Percentiles rank a stretch among this genome's conserved stretches.
Conservation (phyloP, 2,797 vertebrate species). For the Diglossa cyanea region DNA sequence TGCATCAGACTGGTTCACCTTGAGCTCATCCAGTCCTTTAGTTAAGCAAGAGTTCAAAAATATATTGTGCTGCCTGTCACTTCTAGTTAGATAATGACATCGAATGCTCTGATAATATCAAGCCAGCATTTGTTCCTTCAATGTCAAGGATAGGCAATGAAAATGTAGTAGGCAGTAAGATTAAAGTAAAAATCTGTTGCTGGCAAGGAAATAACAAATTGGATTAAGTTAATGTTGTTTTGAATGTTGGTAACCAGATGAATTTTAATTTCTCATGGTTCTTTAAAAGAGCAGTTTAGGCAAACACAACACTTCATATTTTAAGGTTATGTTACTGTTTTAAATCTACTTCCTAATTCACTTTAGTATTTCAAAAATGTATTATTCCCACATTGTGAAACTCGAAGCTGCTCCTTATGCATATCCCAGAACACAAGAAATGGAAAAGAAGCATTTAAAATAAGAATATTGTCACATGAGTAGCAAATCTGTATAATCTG, state of each 20-base stretch:
- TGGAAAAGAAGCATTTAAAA: not conserved
- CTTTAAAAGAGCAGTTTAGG: not conserved
- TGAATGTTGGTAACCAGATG: not conserved
- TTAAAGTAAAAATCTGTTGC: not conserved
- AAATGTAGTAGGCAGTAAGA: not conserved
- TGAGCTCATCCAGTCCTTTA: not conserved
- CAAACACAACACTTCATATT: not conserved
- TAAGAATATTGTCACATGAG: not conserved
- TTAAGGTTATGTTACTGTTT: not conserved
- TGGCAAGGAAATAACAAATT: not conserved
- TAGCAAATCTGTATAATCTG: not conserved
- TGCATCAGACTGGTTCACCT: not conserved
- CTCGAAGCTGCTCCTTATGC: not conserved
- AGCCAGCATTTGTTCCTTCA: not conserved
- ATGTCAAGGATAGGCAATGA: not conserved
- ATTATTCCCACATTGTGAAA: not conserved
- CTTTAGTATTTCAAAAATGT: not conserved
- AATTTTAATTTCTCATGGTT: slow-evolving; percentile 8
- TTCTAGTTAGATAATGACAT: not conserved
- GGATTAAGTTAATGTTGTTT: not conserved
- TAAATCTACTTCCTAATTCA: not conserved
- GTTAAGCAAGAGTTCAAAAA: not conserved
- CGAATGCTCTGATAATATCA: not conserved
- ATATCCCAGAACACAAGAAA: not conserved
- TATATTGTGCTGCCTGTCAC: not conserved